Evolutionary conservation across 2,888 invertebrate species (phyloP).

Genomic region (Tipula helvola): DNA sequence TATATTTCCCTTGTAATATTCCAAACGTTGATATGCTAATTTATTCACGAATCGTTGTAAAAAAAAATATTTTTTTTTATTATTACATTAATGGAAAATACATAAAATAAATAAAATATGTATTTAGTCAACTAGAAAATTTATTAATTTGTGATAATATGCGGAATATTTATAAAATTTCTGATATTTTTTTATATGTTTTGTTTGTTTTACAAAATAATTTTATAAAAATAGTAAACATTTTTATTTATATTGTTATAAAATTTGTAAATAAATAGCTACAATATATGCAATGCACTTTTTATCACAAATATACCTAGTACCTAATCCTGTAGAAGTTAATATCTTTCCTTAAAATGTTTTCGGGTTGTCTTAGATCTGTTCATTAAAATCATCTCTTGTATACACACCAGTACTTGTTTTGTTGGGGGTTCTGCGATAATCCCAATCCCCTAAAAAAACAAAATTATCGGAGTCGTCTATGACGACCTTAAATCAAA

Average conservation of each 20-base stretch:
- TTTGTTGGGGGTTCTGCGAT: too few relatives aligned
- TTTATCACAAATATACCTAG: too few relatives aligned
- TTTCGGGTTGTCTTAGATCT: too few relatives aligned
- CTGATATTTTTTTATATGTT: not conserved
- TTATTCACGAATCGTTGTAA: not conserved
- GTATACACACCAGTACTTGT: too few relatives aligned
- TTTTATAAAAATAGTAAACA: not conserved
- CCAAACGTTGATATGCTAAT: not conserved
- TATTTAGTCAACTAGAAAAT: not conserved
- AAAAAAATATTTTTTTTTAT: not conserved
- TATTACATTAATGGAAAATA: not conserved
- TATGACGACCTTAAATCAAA: too few relatives aligned
- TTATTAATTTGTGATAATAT: not conserved
- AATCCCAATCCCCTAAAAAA: too few relatives aligned
- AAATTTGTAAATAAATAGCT: not conserved
- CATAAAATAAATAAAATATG: constrained; percentile 4
- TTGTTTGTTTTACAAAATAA: not conserved
- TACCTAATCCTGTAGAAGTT: too few relatives aligned
- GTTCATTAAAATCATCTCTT: too few relatives aligned
- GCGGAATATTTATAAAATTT: not conserved
- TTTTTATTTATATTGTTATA: not conserved
- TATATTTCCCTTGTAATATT: not conserved
- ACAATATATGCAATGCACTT: too few relatives aligned
- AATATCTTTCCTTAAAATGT: too few relatives aligned
- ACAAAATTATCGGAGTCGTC: too few relatives aligned